Percentiles rank a stretch among this genome's conserved stretches.
Conservation (phyloP, 2,113 vertebrate species). For the Clinocottus analis region DNA sequence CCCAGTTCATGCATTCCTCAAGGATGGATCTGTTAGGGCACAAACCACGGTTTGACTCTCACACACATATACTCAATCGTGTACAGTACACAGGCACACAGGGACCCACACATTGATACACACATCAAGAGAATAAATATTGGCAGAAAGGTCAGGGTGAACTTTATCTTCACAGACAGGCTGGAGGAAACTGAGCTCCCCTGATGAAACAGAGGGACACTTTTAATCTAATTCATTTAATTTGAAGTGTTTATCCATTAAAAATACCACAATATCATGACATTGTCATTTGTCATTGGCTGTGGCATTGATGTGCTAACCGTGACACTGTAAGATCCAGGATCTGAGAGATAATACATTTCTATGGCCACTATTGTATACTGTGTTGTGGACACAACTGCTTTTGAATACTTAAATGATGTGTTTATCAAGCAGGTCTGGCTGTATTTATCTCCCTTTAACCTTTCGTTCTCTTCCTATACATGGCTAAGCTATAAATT, state of each 20-base stretch:
- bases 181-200: conserved; percentile 72
- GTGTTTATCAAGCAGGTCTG: conserved; percentile 77
- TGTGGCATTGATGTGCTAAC: conserved; percentile 43
- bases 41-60: conserved; percentile 46
- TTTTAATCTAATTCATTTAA: conserved; percentile 66
- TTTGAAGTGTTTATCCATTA: conserved; percentile 42
- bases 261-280: conserved; percentile 46
- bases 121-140: conserved; percentile 82
- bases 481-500: conserved; percentile 67
- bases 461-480: conserved; percentile 76
- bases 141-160: conserved; percentile 80
- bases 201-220: conserved; percentile 72
- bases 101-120: conserved; percentile 67
- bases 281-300: conserved; percentile 43
- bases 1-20: conserved; percentile 50
- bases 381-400: conserved; percentile 64
- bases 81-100: conserved; percentile 55
- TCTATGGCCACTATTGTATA: conserved; percentile 57
- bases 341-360: conserved; percentile 47
- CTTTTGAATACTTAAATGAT: conserved; percentile 77
- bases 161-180: conserved; percentile 83
- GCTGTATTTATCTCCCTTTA: conserved; percentile 85
- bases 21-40: conserved; percentile 51
- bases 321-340: conserved; percentile 26
- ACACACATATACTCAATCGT: conserved; percentile 33